A percentile compares a stretch with the other conserved stretches of the same genome.
Evolutionary conservation across 2,888 invertebrate species (phyloP).

Genomic region (Hylaea fasciaria): DNA sequence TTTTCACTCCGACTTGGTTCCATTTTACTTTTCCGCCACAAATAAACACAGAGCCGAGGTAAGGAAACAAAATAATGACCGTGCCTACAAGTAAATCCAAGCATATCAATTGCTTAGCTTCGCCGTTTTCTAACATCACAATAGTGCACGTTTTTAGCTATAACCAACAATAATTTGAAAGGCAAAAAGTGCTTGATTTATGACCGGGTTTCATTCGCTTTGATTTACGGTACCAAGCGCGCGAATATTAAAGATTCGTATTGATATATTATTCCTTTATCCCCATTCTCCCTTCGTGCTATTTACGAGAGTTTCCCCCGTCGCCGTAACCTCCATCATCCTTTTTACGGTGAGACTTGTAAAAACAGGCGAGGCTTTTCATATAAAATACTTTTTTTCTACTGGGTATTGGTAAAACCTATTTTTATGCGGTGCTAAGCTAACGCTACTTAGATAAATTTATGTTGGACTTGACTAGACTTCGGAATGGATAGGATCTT

Average conservation of each 20-base stretch:
- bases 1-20: no score
- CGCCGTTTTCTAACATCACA: slow-evolving; percentile 19
- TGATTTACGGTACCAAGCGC: slow-evolving; percentile 79
- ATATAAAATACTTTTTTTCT: slow-evolving; percentile 63
- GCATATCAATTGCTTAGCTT: slow-evolving; percentile 32
- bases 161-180: slow-evolving; percentile 55
- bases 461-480: slow-evolving; percentile 20
- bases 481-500: slow-evolving; percentile 21
- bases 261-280: slow-evolving; percentile 85
- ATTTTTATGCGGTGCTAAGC: slow-evolving; percentile 40
- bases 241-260: slow-evolving; percentile 85
- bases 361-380: slow-evolving; percentile 69
- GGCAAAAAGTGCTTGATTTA: slow-evolving; percentile 73
- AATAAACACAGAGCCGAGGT: not conserved
- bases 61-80: not conserved
- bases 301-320: slow-evolving; percentile 81
- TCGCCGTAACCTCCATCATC: slow-evolving; percentile 82
- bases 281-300: slow-evolving; percentile 79
- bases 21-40: not conserved
- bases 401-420: slow-evolving; percentile 57
- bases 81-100: not conserved
- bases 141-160: slow-evolving; percentile 37
- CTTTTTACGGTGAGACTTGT: slow-evolving; percentile 79
- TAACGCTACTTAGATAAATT: slow-evolving; percentile 30
- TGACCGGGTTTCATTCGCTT: slow-evolving; percentile 76